These are phyloP conservation scores for Chamaetylas fuelleborni DNA, from an alignment of 2,113 vertebrate species.

Conservation along the genomic window DNA sequence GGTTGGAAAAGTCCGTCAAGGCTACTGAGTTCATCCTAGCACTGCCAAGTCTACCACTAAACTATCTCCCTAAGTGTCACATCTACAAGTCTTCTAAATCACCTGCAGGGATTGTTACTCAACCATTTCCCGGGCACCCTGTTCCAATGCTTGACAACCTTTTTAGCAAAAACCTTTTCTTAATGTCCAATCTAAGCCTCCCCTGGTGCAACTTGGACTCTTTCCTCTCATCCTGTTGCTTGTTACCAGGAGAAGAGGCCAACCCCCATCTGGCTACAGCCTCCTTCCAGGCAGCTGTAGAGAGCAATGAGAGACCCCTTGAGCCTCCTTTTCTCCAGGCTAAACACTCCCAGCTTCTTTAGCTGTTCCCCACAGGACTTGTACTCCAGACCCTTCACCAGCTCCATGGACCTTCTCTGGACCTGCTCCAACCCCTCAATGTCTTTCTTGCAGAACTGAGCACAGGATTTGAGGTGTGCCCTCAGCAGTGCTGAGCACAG, in stretches of 20 bases:
- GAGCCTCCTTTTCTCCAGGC: not conserved
- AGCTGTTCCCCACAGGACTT: not conserved
- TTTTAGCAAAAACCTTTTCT: not conserved
- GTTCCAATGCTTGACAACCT: not conserved
- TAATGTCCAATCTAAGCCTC: not conserved
- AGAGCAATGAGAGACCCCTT: too few species aligned
- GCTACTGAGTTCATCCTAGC: not conserved
- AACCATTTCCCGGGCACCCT: not conserved
- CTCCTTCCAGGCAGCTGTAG: not conserved
- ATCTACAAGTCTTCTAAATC: not conserved
- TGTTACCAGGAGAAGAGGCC: not conserved
- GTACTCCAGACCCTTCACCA: not conserved
- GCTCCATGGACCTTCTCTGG: not conserved
- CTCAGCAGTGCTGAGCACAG: rapidly evolving
- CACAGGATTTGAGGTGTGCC: rapidly evolving
- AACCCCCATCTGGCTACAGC: not conserved
- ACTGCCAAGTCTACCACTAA: not conserved
- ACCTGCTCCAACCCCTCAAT: not conserved
- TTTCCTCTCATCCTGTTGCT: not conserved
- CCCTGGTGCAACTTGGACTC: not conserved
- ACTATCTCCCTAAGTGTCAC: not conserved
- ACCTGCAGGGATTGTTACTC: not conserved
- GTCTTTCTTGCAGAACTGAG: not conserved
- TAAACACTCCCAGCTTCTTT: not conserved
- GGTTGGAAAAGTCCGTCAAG: not conserved